Conservation (phyloP, 2,797 vertebrate species). For the Urosaurus nigricauda region DNA sequence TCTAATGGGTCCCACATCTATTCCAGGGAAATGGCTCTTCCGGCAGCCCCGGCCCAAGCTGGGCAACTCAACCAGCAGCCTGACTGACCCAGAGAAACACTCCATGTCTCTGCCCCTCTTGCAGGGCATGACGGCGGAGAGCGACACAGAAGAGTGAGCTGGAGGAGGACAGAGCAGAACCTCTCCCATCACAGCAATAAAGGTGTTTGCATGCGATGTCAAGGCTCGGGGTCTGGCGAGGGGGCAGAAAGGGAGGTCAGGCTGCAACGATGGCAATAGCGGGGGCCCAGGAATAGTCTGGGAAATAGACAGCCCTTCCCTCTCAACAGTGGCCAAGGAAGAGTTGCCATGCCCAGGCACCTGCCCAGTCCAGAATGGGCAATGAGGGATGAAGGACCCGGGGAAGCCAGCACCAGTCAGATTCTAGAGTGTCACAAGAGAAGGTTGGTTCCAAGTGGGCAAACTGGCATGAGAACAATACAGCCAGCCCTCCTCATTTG, state of each 20-base stretch:
- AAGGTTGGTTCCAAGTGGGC: background rate
- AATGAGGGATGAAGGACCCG: too few species aligned
- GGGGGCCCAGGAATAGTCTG: too few species aligned
- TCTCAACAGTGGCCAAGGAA: background rate
- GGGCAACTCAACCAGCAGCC: slow-evolving; percentile 48
- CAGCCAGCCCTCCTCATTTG: too few species aligned
- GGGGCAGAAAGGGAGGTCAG: background rate
- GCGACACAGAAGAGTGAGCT: slow-evolving; percentile 70
- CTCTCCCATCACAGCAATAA: too few species aligned
- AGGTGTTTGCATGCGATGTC: too few species aligned
- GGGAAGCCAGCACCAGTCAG: too few species aligned
- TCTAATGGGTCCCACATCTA: slow-evolving; percentile 24
- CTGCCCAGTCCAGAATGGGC: background rate
- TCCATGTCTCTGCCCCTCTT: slow-evolving; percentile 77
- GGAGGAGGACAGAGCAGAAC: background rate
- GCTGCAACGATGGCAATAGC: too few species aligned
- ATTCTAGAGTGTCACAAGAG: background rate
- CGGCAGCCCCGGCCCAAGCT: slow-evolving; percentile 53
- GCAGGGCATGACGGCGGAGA: slow-evolving; percentile 66
- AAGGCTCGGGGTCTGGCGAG: background rate
- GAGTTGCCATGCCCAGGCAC: too few species aligned
- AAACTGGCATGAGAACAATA: too few species aligned
- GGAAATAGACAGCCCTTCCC: background rate
- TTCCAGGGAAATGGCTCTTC: slow-evolving; percentile 76
- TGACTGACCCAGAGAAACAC: slow-evolving; percentile 67